phyloP scores from a whole-genome alignment of 2,888 invertebrate genomes.

The Nasonovia ribisnigri region DNA sequence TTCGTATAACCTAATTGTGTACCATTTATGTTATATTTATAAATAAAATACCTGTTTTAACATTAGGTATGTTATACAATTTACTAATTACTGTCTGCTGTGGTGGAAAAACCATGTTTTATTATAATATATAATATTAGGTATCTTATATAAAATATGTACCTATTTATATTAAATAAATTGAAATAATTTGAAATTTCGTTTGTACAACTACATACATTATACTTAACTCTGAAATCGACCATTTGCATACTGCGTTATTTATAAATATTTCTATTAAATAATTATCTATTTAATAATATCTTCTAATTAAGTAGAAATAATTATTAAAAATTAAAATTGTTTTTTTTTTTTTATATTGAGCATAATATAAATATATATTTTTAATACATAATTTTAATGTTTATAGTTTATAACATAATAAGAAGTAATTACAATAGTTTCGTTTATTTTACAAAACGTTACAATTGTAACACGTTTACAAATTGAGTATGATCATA shows the following conservation, averaged over 20 bases:
- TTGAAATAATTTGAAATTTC: not conserved
- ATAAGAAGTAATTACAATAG: no score
- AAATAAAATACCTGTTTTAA: not conserved
- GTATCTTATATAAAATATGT: no score
- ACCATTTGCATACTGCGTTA: not conserved
- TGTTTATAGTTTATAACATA: no score
- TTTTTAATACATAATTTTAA: not conserved
- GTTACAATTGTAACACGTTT: not conserved
- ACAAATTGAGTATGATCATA: no score
- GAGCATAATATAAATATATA: not conserved
- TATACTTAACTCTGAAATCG: not conserved
- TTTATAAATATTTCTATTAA: no score
- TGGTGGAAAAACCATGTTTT: not conserved
- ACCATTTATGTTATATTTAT: not conserved
- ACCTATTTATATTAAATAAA: no score
- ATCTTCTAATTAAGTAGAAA: no score
- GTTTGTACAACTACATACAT: not conserved
- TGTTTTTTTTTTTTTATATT: not conserved
- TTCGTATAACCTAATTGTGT: not conserved
- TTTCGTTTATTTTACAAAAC: not conserved
- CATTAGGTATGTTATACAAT: not conserved
- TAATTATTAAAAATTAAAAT: no score
- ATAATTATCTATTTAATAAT: no score
- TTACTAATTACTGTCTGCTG: not conserved
- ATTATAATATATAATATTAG: not conserved